Percentiles rank a stretch among this genome's conserved stretches.
Evolutionary conservation across 2,888 invertebrate genomes (phyloP).

Genomic region (Argynnis bischoffii): DNA sequence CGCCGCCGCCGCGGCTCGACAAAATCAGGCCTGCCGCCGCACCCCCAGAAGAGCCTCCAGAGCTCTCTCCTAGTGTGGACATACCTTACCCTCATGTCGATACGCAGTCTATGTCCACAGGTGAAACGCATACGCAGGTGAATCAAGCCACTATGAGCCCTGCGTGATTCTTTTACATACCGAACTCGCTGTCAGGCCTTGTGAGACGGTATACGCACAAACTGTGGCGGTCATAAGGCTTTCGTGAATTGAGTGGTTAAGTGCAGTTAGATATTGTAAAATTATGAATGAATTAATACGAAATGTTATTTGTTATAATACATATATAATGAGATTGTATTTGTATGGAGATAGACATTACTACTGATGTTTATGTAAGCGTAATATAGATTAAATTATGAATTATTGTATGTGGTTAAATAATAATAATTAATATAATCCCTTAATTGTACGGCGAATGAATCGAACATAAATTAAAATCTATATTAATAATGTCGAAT

Average conservation of each 20-base stretch:
- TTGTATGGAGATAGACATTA: slow-evolving; percentile 30
- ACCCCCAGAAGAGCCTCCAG: slow-evolving; percentile 70
- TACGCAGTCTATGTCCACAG: slow-evolving; percentile 42
- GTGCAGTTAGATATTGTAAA: slow-evolving; percentile 74
- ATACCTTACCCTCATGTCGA: slow-evolving; percentile 33
- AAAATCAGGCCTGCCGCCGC: slow-evolving; percentile 75
- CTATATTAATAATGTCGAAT: slow-evolving; percentile 15
- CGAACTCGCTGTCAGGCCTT: slow-evolving; percentile 43
- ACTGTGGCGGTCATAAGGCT: slow-evolving; percentile 17
- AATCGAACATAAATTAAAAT: slow-evolving; percentile 22
- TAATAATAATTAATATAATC: slow-evolving; percentile 18
- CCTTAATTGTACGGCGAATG: slow-evolving; percentile 14
- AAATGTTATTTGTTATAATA: slow-evolving; percentile 72
- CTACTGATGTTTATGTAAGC: slow-evolving; percentile 28
- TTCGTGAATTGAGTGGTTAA: slow-evolving; percentile 45
- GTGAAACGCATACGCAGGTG: slow-evolving; percentile 42
- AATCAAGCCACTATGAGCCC: slow-evolving; percentile 48
- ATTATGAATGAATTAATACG: slow-evolving; percentile 68
- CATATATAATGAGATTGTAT: slow-evolving; percentile 33
- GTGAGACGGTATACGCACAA: slow-evolving; percentile 12
- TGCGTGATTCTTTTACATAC: slow-evolving; percentile 54
- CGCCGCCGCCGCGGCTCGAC: slow-evolving; percentile 75
- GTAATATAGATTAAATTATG: slow-evolving; percentile 45
- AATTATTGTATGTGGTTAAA: slow-evolving; percentile 44
- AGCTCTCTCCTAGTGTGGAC: slow-evolving; percentile 48